Evolutionary conservation across 2,888 invertebrate genomes (phyloP).

Genomic region (Calameuta filiformis): DNA sequence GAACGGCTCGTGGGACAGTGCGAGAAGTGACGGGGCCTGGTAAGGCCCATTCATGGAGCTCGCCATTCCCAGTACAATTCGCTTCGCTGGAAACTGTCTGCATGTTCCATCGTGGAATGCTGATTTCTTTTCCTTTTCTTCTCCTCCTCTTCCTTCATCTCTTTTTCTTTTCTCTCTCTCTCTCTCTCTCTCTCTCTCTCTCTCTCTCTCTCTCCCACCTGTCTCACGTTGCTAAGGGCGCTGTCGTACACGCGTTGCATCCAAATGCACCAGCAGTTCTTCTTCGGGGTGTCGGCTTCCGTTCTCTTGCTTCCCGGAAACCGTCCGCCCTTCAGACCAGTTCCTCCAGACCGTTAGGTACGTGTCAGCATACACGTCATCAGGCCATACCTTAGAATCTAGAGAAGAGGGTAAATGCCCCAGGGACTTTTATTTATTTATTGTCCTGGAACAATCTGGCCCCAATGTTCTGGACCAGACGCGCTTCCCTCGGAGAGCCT

Average conservation of each 20-base stretch:
- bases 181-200: background rate
- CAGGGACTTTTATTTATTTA: background rate
- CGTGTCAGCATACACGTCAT: background rate
- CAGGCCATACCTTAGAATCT: background rate
- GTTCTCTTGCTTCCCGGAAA: background rate
- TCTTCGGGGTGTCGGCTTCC: background rate
- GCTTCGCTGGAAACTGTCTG: conserved; percentile 55
- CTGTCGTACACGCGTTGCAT: conserved; percentile 11
- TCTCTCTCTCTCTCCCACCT: background rate
- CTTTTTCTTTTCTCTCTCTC: background rate
- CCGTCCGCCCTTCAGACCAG: background rate
- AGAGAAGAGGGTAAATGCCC: background rate
- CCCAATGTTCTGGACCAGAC: background rate
- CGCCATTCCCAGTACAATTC: conserved; percentile 55
- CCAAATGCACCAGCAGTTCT: background rate
- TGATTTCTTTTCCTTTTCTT: conserved; percentile 32
- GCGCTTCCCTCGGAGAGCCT: background rate
- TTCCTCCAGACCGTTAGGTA: background rate
- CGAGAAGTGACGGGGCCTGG: conserved; percentile 30
- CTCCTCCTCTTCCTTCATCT: background rate
- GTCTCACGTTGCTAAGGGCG: background rate
- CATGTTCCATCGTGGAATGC: conserved; percentile 46
- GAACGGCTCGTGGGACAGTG: conserved; percentile 43
- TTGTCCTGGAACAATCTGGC: background rate
- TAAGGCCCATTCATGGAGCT: conserved; percentile 48